These are phyloP conservation scores for Macroglossus sobrinus DNA, from an alignment of 2,113 vertebrate genomes.

Conservation along the genomic window DNA sequence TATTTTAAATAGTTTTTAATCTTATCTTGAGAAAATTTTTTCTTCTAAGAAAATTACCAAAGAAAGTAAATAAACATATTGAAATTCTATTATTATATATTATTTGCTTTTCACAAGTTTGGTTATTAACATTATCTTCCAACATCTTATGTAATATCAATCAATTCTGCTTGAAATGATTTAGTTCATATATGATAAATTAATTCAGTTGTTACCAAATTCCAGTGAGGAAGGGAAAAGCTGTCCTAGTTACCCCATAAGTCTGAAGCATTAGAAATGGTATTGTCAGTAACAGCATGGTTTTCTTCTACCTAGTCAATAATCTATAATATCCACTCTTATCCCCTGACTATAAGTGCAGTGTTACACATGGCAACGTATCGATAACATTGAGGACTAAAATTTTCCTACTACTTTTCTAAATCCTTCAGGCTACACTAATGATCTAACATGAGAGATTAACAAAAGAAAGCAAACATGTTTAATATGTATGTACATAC, in stretches of 20 bases:
- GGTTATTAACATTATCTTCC: not conserved
- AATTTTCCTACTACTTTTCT: not conserved
- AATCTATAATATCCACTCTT: not conserved
- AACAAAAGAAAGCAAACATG: not conserved
- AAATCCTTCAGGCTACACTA: not conserved
- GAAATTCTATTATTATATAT: not conserved
- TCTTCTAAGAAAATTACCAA: not conserved
- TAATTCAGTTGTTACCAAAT: not conserved
- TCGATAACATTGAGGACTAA: not conserved
- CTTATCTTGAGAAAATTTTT: not conserved
- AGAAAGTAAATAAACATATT: not conserved
- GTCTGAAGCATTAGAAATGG: not conserved
- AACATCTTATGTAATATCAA: not conserved
- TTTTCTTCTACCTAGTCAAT: not conserved
- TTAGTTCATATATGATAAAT: not conserved
- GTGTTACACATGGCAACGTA: not conserved
- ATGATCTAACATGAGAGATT: not conserved
- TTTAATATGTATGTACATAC: not conserved
- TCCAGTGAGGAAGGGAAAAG: not conserved
- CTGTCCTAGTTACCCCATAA: too few species aligned
- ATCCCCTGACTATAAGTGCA: not conserved
- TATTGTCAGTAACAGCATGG: not conserved
- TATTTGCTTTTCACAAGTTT: not conserved
- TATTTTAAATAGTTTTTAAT: not conserved
- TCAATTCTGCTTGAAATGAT: not conserved